Evolutionary conservation across 1,140 invertebrate species (phyloP).

Genomic region (Bilobella aurantiaca): DNA sequence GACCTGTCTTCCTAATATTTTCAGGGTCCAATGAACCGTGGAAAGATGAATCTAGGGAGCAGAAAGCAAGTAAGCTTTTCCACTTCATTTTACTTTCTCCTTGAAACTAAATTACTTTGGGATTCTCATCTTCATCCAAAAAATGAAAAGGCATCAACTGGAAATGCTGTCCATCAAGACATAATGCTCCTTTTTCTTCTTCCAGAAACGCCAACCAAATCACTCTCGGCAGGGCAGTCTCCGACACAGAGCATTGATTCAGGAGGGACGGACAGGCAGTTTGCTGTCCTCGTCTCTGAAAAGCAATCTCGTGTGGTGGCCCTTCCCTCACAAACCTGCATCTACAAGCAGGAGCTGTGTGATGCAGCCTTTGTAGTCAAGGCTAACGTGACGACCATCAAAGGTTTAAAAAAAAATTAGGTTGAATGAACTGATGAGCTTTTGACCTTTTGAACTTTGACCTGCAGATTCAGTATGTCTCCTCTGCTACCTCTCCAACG

Average conservation of each 20-base stretch:
- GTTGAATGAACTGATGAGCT: no score
- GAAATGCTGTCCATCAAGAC: neutral
- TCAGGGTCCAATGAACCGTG: slow-evolving; percentile 60
- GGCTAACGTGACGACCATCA: slow-evolving; percentile 82
- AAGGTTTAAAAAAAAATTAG: slow-evolving; percentile 63
- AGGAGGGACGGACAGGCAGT: slow-evolving; percentile 65
- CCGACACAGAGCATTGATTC: slow-evolving; percentile 48
- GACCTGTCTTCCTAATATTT: neutral
- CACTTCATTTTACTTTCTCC: no score
- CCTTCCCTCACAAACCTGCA: slow-evolving; percentile 84
- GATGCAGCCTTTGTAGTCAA: slow-evolving; percentile 79
- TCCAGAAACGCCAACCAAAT: slow-evolving; percentile 52
- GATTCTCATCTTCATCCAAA: no score
- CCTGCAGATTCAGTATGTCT: slow-evolving; percentile 80
- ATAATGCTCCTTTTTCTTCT: slow-evolving; percentile 10
- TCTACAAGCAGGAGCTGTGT: slow-evolving; percentile 71
- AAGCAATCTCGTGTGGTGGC: slow-evolving; percentile 89
- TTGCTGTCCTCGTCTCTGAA: slow-evolving; percentile 83
- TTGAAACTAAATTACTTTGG: no score
- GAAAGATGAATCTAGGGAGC: slow-evolving; percentile 65
- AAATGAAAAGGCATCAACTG: no score
- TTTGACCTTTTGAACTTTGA: neutral
- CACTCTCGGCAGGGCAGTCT: slow-evolving; percentile 52
- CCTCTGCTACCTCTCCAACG: slow-evolving; percentile 84
- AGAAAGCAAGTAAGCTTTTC: slow-evolving; percentile 49